These are phyloP conservation scores for Acrocephalus arundinaceus DNA, from an alignment of 2,113 vertebrate genomes.

Conservation along the genomic window DNA sequence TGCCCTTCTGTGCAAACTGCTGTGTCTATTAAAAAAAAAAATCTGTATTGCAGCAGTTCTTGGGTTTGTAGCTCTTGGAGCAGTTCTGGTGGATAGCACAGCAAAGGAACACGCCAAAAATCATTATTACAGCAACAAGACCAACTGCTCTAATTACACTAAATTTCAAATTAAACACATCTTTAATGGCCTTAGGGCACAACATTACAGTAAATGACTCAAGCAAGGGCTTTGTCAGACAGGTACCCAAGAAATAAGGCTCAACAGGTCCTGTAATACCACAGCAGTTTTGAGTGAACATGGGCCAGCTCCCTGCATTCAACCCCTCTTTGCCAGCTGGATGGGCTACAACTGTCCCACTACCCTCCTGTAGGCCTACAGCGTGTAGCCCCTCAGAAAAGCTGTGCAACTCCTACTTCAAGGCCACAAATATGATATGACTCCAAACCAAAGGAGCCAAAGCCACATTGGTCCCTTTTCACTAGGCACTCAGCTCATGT, in stretches of 20 bases:
- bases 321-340: neutral
- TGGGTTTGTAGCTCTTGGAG: slow-evolving; percentile 54
- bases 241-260: neutral
- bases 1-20: neutral
- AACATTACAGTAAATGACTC: slow-evolving; percentile 5
- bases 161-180: slow-evolving; percentile 83
- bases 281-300: neutral
- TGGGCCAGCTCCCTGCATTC: neutral
- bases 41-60: neutral
- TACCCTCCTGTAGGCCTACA: neutral
- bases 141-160: slow-evolving; percentile 83
- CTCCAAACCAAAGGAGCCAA: neutral
- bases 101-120: slow-evolving; percentile 84
- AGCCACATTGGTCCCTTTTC: neutral
- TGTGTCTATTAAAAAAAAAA: neutral
- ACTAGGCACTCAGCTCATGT: neutral
- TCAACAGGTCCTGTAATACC: neutral
- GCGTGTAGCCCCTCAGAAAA: neutral
- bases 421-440: neutral
- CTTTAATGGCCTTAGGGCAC: slow-evolving; percentile 76
- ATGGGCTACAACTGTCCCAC: neutral
- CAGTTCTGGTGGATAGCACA: slow-evolving; percentile 83
- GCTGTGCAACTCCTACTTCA: neutral
- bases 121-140: slow-evolving; percentile 80
- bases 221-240: neutral